A percentile compares a stretch with the other conserved stretches of the same genome.
Conservation (phyloP, 2,888 invertebrate species). For the Lycia hirtaria region DNA sequence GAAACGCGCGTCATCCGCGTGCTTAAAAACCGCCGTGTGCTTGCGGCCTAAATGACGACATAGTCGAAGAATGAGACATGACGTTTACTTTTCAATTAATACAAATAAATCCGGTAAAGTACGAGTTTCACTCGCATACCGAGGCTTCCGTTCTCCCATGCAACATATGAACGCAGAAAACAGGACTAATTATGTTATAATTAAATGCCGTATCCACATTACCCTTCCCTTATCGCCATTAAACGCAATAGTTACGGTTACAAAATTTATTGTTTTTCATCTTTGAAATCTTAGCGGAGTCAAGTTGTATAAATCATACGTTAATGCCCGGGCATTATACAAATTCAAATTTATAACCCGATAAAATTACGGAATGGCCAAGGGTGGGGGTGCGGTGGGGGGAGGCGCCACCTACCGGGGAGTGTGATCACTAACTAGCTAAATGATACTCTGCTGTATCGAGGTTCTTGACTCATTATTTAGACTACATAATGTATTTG, state of each 20-base stretch:
- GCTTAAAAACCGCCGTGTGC: too few species aligned
- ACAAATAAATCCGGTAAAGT: too few species aligned
- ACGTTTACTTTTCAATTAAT: too few species aligned
- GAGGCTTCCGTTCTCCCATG: too few species aligned
- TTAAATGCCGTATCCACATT: constrained; percentile 52
- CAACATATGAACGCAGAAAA: too few species aligned
- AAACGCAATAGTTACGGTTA: constrained; percentile 82
- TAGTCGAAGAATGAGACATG: too few species aligned
- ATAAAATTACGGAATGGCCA: constrained; percentile 84
- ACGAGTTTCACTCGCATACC: too few species aligned
- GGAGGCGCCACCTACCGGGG: constrained; percentile 21
- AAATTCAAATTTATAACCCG: constrained; percentile 86
- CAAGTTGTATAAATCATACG: constrained; percentile 85
- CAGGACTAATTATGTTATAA: too few species aligned
- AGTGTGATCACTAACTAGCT: constrained; percentile 59
- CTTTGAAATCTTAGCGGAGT: constrained; percentile 85
- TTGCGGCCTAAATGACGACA: too few species aligned
- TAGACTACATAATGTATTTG: background rate
- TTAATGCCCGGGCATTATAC: constrained; percentile 84
- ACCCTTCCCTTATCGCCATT: constrained; percentile 60
- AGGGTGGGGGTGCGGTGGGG: constrained; percentile 39
- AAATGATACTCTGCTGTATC: constrained; percentile 64
- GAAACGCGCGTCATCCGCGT: too few species aligned
- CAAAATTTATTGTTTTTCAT: constrained; percentile 86
- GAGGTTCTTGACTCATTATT: constrained; percentile 15